A percentile compares a stretch with the other conserved stretches of the same genome.
phyloP scores from a whole-genome alignment of 23 tunicate species.

The Oikopleura dioica region DNA sequence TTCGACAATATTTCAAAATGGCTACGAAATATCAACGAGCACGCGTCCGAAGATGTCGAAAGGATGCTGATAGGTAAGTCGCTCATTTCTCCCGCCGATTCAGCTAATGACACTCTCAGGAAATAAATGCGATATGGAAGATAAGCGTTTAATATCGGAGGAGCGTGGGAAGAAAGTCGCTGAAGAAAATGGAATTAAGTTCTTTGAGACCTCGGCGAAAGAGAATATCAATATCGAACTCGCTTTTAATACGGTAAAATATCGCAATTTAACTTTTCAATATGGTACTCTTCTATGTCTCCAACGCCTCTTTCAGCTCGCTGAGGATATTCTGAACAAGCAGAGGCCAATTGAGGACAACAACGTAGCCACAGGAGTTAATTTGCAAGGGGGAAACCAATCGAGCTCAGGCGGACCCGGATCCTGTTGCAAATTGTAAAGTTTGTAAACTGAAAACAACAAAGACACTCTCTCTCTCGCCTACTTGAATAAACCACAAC shows the following conservation, averaged over 20 bases:
- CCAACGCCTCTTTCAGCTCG: not conserved
- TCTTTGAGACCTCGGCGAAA: slow-evolving; percentile 81
- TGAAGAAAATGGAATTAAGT: slow-evolving; percentile 79
- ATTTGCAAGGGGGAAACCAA: too few species aligned
- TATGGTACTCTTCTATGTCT: not conserved
- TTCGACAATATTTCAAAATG: slow-evolving; percentile 57
- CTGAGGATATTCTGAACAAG: not conserved
- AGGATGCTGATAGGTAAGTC: slow-evolving; percentile 41
- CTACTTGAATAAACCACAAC: too few species aligned
- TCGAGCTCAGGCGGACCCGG: too few species aligned
- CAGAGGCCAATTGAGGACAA: too few species aligned
- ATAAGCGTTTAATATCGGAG: slow-evolving; percentile 69
- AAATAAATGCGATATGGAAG: slow-evolving; percentile 98
- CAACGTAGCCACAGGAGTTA: too few species aligned
- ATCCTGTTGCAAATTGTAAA: too few species aligned
- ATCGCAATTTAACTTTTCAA: not conserved
- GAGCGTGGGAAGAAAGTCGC: slow-evolving; percentile 89
- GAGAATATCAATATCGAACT: slow-evolving; percentile 89
- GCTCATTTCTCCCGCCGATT: not conserved
- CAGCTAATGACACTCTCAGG: too few species aligned
- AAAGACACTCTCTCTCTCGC: too few species aligned
- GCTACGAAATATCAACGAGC: slow-evolving; percentile 80
- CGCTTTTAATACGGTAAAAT: slow-evolving; percentile 26
- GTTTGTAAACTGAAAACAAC: too few species aligned
- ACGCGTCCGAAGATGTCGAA: slow-evolving; percentile 95